Base-by-base conservation (phyloP, 1,140 invertebrate species). In the Sinonovacula constricta region DNA sequence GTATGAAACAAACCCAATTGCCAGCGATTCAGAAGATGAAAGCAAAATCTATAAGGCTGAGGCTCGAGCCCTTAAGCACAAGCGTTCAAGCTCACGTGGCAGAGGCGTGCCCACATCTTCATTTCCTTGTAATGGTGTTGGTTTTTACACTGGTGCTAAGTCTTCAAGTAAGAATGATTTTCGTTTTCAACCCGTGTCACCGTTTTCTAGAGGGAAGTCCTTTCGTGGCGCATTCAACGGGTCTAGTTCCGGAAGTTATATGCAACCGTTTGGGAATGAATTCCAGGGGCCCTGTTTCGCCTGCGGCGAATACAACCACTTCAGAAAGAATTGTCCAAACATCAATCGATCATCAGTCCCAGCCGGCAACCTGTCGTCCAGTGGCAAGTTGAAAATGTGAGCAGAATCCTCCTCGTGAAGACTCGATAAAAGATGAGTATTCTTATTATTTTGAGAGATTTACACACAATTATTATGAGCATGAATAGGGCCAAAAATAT, bases 361-460 rank as follows among this genome's bases (percentile, higher is more conserved):
- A 45, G 34, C 14, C 33, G 26, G 65, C 12, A 24, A 30, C 22
- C 65, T 51, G 30, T 10, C 15, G 15, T 4, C 33, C 12, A 22
- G 14, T 49, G n/a, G 28, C 10, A 57, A 57, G 18, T 45, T 10
- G 39, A 45, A 18, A n/a, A n/a, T n/a, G 39, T 45, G 39, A 51
- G 4, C 12, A n/a, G 33, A 24, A 7, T 14, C 28, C 28, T 12
- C 26, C 10, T 5, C 5, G 12, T 34, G 28, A 39, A 18, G 45
- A 15, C 10, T 26, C 31, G 15, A 24, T 69, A 31, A 71, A 24
- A 71, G 57, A 72, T 72, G 56, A 72, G 54, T 72, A 31, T 72
- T 54, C 59, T 30, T 72, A 31, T 72, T 54, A 72, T 30, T 39
- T 34, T 51, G 60, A 75, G 28, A 18, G 7, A 51, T 68, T 68